Percentiles rank a stretch among this genome's conserved stretches.
Conservation (phyloP, 1,140 invertebrate species). For the Hesperophylax magnus region DNA sequence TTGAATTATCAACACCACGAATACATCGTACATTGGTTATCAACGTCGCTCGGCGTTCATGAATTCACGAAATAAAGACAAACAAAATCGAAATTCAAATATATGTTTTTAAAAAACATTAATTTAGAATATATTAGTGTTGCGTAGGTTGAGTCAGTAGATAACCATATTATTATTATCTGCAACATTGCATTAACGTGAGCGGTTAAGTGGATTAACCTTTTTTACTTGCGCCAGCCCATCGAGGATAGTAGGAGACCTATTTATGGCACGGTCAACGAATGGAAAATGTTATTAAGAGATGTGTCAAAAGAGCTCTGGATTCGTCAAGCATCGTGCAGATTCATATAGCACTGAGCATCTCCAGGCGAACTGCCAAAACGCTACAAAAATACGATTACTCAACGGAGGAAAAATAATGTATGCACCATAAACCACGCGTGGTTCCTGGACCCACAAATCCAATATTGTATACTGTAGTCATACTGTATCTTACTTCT, state of each 20-base stretch:
- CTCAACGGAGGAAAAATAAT: background rate
- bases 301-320: background rate
- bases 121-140: too few species aligned
- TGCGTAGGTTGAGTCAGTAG: too few species aligned
- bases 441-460: conserved; percentile 1
- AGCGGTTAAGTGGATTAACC: too few species aligned
- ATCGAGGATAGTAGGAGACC: background rate
- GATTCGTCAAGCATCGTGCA: conserved; percentile 5
- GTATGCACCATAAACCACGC: conserved; percentile 10
- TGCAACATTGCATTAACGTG: too few species aligned
- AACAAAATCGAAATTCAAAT: too few species aligned
- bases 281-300: conserved; percentile 7
- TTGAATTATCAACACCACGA: too few species aligned
- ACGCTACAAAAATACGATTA: conserved; percentile 16
- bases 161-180: too few species aligned
- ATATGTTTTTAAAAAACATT: too few species aligned
- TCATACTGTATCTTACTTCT: background rate
- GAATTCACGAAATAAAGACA: too few species aligned
- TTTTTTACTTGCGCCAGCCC: background rate
- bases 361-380: conserved; percentile 17
- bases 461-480: conserved; percentile 12
- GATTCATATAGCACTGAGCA: conserved; percentile 7
- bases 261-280: conserved; percentile 2
- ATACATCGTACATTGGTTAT: too few species aligned
- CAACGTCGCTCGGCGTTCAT: too few species aligned